A percentile compares a stretch with the other conserved stretches of the same genome.
phyloP scores from a whole-genome alignment of 2,888 invertebrate genomes.

The Hecatera dysodea region DNA sequence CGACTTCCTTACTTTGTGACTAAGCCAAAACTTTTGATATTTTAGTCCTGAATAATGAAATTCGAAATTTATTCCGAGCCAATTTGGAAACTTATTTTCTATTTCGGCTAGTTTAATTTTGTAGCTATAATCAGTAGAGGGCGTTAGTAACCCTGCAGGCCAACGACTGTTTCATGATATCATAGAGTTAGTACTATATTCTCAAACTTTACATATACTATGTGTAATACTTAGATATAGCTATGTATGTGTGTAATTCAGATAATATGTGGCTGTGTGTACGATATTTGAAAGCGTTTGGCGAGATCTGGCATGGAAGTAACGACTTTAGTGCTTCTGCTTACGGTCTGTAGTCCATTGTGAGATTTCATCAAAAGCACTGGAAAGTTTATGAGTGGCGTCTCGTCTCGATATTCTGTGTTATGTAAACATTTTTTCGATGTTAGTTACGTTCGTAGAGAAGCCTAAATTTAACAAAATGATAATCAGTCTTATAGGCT shows the following conservation, averaged over 20 bases:
- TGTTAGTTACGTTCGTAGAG: slow-evolving; percentile 51
- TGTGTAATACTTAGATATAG: slow-evolving; percentile 72
- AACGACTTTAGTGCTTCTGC: slow-evolving; percentile 31
- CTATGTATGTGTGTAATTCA: slow-evolving; percentile 66
- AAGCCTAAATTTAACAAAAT: slow-evolving; percentile 12
- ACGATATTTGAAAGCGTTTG: slow-evolving; percentile 29
- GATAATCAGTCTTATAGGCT: neutral
- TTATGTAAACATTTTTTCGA: slow-evolving; percentile 38
- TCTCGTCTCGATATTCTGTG: slow-evolving; percentile 48
- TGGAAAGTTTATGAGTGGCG: slow-evolving; percentile 23
- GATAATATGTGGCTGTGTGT: slow-evolving; percentile 64
- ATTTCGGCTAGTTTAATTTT: slow-evolving; percentile 70
- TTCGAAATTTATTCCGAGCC: slow-evolving; percentile 81
- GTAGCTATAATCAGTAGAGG: slow-evolving; percentile 60
- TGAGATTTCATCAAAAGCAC: slow-evolving; percentile 29
- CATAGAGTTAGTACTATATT: slow-evolving; percentile 72
- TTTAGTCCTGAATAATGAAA: slow-evolving; percentile 55
- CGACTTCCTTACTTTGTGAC: slow-evolving; percentile 49
- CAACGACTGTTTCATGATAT: slow-evolving; percentile 77
- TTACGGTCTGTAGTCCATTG: slow-evolving; percentile 43
- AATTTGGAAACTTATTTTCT: slow-evolving; percentile 73
- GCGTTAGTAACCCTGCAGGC: slow-evolving; percentile 63
- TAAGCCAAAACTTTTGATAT: slow-evolving; percentile 59
- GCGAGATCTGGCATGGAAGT: slow-evolving; percentile 26
- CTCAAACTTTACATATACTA: slow-evolving; percentile 71